Evolutionary conservation across 2,113 vertebrate species (phyloP).

Genomic region (Vimba vimba): DNA sequence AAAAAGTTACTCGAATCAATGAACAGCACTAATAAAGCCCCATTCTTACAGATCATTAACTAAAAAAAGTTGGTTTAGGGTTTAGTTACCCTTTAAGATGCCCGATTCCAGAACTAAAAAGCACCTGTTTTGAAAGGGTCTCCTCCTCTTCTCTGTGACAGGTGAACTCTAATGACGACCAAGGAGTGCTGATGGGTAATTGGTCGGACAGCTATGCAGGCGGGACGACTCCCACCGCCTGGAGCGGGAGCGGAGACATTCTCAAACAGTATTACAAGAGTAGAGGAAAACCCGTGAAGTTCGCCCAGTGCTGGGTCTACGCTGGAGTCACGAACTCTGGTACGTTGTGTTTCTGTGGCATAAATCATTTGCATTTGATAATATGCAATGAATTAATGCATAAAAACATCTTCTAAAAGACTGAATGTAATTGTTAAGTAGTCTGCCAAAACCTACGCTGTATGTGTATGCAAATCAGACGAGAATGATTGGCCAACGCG

Average conservation of each 20-base stretch:
- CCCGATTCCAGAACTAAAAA: neutral
- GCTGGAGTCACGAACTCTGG: slow-evolving; percentile 86
- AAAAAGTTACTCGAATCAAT: too few species aligned
- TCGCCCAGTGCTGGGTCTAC: slow-evolving; percentile 94
- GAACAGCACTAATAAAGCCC: too few species aligned
- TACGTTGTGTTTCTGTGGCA: neutral
- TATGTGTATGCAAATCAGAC: too few species aligned
- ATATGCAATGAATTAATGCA: too few species aligned
- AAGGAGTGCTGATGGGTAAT: slow-evolving; percentile 87
- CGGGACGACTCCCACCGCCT: slow-evolving; percentile 83
- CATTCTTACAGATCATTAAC: too few species aligned
- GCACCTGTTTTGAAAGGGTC: neutral
- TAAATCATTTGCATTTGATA: too few species aligned
- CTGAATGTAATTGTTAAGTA: too few species aligned
- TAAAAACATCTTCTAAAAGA: too few species aligned
- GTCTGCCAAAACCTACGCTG: too few species aligned
- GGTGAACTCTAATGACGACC: slow-evolving; percentile 89
- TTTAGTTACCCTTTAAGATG: too few species aligned
- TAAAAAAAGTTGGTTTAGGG: too few species aligned
- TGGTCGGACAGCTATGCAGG: slow-evolving; percentile 83
- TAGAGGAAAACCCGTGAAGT: slow-evolving; percentile 78
- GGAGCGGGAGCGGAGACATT: slow-evolving; percentile 91
- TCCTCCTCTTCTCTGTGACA: slow-evolving; percentile 57
- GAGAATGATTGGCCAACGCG: too few species aligned
- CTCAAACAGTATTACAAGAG: slow-evolving; percentile 80